Conservation (phyloP, 2,888 invertebrate genomes). For the Hybos culiciformis region DNA sequence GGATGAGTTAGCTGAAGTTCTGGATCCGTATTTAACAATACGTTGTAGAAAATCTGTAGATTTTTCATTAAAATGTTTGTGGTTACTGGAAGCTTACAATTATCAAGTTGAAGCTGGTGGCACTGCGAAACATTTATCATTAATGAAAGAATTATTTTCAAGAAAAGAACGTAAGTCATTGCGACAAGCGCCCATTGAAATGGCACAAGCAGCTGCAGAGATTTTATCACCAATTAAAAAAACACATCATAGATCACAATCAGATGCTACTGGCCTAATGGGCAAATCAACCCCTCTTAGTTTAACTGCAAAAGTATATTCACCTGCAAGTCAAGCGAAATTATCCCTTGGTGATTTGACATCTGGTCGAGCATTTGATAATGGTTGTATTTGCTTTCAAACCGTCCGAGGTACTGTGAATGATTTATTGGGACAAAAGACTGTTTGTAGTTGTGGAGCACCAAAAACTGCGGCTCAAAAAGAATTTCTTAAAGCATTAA, state of each 20-base stretch:
- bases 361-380: constrained; percentile 92
- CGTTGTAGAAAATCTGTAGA: constrained; percentile 89
- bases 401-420: constrained; percentile 69
- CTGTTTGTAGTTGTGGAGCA: constrained; percentile 66
- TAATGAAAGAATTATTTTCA: constrained; percentile 35
- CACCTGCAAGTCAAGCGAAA: constrained; percentile 35
- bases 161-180: constrained; percentile 28
- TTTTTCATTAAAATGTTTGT: constrained; percentile 90
- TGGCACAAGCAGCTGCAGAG: constrained; percentile 11
- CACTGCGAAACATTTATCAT: constrained; percentile 24
- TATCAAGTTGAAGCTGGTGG: constrained; percentile 30
- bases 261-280: constrained; percentile 59
- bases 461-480: constrained; percentile 70
- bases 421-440: constrained; percentile 60
- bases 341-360: constrained; percentile 78
- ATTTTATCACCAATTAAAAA: constrained; percentile 44
- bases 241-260: constrained; percentile 69
- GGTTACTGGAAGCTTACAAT: constrained; percentile 86
- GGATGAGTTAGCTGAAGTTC: constrained; percentile 90
- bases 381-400: constrained; percentile 84
- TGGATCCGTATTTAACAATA: constrained; percentile 67
- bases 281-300: constrained; percentile 25
- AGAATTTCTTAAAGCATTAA: constrained; percentile 77
- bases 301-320: constrained; percentile 26
- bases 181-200: constrained; percentile 7